A percentile compares a stretch with the other conserved stretches of the same genome.
Conservation (phyloP, 2,888 invertebrate genomes). For the Tenthredo distinguenda region DNA sequence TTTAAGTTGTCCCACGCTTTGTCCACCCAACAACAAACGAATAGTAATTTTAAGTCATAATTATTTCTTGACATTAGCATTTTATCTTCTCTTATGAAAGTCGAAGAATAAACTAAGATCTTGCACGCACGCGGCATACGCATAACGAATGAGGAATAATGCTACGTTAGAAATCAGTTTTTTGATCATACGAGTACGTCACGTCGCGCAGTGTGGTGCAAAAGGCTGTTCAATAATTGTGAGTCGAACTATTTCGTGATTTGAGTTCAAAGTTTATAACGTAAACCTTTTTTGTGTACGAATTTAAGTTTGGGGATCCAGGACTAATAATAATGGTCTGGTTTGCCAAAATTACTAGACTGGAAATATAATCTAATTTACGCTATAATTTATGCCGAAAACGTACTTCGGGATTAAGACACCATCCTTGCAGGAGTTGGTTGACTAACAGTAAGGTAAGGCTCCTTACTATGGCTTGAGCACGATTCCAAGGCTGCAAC, state of each 20-base stretch:
- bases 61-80: not conserved
- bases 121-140: not conserved
- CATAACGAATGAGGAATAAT: not conserved
- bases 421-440: slow-evolving; percentile 22
- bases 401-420: slow-evolving; percentile 46
- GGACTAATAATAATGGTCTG: not conserved
- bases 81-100: not conserved
- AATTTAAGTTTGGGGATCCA: not conserved
- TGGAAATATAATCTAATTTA: slow-evolving; percentile 39
- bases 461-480: slow-evolving; percentile 41
- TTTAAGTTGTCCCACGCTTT: not conserved
- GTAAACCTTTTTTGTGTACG: not conserved
- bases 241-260: not conserved
- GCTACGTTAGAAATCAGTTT: not conserved
- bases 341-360: slow-evolving; percentile 6
- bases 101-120: not conserved
- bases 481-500: slow-evolving; percentile 39
- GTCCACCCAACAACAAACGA: not conserved
- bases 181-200: not conserved
- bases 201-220: not conserved
- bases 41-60: not conserved
- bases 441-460: slow-evolving; percentile 41
- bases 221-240: not conserved
- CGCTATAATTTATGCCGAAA: slow-evolving; percentile 35
- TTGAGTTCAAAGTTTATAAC: not conserved